phyloP scores from a whole-genome alignment of 2,888 invertebrate species.

The Hedya salicella region DNA sequence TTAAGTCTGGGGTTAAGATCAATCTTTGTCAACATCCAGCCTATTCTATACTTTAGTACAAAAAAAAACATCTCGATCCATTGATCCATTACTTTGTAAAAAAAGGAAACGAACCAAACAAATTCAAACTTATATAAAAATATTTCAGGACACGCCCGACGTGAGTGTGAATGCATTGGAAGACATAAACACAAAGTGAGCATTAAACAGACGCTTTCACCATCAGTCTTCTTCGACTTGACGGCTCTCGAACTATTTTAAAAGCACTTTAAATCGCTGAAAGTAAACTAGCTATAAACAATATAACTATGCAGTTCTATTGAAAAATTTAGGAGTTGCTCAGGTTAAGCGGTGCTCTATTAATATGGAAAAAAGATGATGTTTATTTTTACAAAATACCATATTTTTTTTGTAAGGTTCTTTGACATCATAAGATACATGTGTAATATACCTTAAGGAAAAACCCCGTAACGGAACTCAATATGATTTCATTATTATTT shows the following conservation, averaged over 20 bases:
- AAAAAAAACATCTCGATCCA: too few species aligned
- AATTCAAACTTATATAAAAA: background rate
- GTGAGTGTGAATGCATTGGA: slow-evolving; percentile 24
- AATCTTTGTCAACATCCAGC: too few species aligned
- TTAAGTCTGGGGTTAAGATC: too few species aligned
- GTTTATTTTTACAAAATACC: too few species aligned
- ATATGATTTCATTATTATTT: too few species aligned
- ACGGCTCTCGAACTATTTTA: slow-evolving; percentile 53
- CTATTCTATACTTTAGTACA: too few species aligned
- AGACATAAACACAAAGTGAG: slow-evolving; percentile 46
- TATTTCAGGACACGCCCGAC: slow-evolving; percentile 21
- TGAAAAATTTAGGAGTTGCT: background rate
- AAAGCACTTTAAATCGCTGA: slow-evolving; percentile 48
- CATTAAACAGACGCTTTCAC: slow-evolving; percentile 47
- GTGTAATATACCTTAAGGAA: too few species aligned
- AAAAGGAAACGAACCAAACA: too few species aligned
- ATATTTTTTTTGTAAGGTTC: too few species aligned
- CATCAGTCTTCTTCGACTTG: slow-evolving; percentile 55
- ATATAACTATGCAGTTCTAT: slow-evolving; percentile 2
- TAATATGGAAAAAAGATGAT: background rate
- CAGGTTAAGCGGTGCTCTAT: background rate
- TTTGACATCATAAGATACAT: too few species aligned
- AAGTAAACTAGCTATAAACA: slow-evolving; percentile 29
- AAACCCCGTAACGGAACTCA: too few species aligned
- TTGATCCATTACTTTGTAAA: background rate